phyloP scores from a whole-genome alignment of 2,113 vertebrate genomes.

The Myrmecophaga tridactyla region DNA sequence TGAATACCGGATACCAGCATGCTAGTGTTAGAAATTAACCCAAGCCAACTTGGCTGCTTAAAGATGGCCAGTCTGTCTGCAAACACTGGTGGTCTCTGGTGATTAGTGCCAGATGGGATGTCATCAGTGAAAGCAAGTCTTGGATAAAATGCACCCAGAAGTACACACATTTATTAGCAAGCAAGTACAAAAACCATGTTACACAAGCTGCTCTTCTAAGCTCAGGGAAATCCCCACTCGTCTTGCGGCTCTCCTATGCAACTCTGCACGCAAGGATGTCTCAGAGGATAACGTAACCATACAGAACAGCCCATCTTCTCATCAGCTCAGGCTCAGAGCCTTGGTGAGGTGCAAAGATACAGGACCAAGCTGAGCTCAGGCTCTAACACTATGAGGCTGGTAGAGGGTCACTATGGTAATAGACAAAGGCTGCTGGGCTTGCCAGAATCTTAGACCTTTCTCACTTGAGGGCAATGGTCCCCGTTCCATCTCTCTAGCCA shows the following conservation, averaged over 20 bases:
- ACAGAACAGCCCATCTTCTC: background rate
- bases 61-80: background rate
- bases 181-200: slow-evolving; percentile 7
- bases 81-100: background rate
- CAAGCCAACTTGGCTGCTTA: background rate
- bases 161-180: slow-evolving; percentile 50
- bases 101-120: slow-evolving; percentile 31
- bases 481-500: background rate
- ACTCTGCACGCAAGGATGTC: background rate
- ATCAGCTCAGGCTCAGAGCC: background rate
- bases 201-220: background rate
- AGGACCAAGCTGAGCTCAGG: background rate
- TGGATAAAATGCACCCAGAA: slow-evolving; percentile 29
- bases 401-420: background rate
- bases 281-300: background rate
- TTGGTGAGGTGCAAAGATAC: background rate
- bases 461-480: background rate
- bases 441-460: background rate
- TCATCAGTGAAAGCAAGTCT: background rate
- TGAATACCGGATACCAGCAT: background rate
- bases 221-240: background rate
- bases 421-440: background rate
- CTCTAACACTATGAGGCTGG: background rate
- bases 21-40: background rate
- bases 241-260: background rate